Evolutionary conservation across 2,797 vertebrate genomes (phyloP).

Genomic region (Lepidocolaptes lacrymiger): DNA sequence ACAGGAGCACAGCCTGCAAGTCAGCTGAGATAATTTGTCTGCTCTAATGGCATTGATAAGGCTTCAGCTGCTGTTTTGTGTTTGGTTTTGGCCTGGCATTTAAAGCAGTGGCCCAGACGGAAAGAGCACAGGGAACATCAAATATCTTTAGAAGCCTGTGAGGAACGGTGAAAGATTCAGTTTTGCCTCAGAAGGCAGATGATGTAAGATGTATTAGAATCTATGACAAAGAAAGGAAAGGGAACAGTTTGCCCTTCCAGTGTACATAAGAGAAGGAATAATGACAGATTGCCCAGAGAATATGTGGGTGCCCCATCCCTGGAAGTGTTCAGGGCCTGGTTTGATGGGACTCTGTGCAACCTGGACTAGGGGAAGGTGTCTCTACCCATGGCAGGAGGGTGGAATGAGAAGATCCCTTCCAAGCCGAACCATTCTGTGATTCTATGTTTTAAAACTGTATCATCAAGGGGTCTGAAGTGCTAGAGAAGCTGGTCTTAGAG

Average conservation of each 20-base stretch:
- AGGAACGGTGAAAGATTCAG: accelerated
- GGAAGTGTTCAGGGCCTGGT: not conserved
- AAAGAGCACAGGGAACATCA: not conserved
- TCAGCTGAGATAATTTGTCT: conserved; percentile 14
- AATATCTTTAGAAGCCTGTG: not conserved
- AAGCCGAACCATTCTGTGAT: not conserved
- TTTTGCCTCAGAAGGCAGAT: not conserved
- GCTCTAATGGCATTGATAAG: conserved; percentile 28
- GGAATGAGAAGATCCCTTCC: not conserved
- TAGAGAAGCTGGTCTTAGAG: not conserved
- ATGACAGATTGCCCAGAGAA: not conserved
- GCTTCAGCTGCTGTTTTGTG: not conserved
- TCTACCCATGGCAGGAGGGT: not conserved
- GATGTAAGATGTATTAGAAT: not conserved
- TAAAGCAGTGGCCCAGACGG: not conserved
- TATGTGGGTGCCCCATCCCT: not conserved
- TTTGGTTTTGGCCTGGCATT: not conserved
- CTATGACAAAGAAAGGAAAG: not conserved
- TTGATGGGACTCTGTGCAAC: not conserved
- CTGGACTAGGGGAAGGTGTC: accelerated
- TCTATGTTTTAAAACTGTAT: not conserved
- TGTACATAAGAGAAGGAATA: not conserved
- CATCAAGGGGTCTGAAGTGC: not conserved
- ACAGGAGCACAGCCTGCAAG: not conserved
- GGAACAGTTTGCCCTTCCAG: not conserved